These are phyloP conservation scores for Drosophila multiciliata DNA, from an alignment of 2,888 invertebrate genomes.

Conservation along the genomic window DNA sequence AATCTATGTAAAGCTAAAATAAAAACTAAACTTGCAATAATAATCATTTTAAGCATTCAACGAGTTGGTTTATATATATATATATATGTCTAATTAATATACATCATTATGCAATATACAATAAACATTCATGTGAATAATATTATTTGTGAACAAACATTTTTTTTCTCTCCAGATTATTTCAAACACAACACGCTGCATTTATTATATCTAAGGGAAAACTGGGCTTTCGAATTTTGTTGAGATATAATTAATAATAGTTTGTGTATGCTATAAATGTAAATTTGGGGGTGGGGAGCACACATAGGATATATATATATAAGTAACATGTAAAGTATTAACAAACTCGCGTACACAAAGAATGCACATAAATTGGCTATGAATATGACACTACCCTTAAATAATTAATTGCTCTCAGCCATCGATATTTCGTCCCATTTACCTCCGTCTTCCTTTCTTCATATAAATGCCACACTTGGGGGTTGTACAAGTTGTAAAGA, in stretches of 20 bases:
- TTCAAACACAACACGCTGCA: constrained; percentile 46
- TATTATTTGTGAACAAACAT: constrained; percentile 46
- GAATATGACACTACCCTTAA: constrained; percentile 63
- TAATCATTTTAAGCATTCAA: constrained; percentile 44
- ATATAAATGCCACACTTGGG: constrained; percentile 45
- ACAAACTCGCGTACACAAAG: constrained; percentile 58
- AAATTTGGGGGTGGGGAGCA: background rate
- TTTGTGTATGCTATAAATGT: constrained; percentile 25
- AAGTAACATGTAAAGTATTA: constrained; percentile 47
- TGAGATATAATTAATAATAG: constrained; percentile 9
- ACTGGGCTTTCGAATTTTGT: constrained; percentile 50
- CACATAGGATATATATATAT: constrained; percentile 21
- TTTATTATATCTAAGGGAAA: constrained; percentile 51
- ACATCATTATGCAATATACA: constrained; percentile 22
- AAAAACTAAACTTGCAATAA: constrained; percentile 58
- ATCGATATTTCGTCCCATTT: constrained; percentile 1
- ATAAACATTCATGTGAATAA: constrained; percentile 12
- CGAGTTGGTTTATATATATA: constrained; percentile 14
- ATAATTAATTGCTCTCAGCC: constrained; percentile 38
- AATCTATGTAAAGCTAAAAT: constrained; percentile 58
- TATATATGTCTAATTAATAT: constrained; percentile 53
- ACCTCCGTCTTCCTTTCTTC: constrained; percentile 1
- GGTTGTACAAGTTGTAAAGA: constrained; percentile 50
- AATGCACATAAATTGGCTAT: constrained; percentile 63
- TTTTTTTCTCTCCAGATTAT: constrained; percentile 27